These are phyloP conservation scores for Hoplodrina ambigua DNA, from an alignment of 2,888 invertebrate species.

Conservation along the genomic window DNA sequence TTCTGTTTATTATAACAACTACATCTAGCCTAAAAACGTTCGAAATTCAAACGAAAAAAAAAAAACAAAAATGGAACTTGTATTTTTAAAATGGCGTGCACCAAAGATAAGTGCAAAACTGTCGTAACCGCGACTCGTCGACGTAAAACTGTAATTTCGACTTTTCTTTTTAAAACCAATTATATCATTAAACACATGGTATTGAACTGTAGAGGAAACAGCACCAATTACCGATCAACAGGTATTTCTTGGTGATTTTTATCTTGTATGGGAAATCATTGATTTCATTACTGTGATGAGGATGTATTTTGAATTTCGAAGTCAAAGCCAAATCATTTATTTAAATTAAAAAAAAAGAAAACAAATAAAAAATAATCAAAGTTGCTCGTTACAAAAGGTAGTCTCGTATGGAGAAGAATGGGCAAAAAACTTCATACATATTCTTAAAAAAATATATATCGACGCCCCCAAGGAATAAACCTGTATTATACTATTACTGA, in stretches of 20 bases:
- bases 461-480: no score
- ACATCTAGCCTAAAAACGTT: neutral
- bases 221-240: constrained; percentile 49
- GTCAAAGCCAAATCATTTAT: no score
- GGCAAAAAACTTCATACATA: no score
- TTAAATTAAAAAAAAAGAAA: no score
- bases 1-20: neutral
- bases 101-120: constrained; percentile 66
- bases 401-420: no score
- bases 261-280: neutral
- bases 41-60: constrained; percentile 17
- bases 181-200: constrained; percentile 58
- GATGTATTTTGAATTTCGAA: constrained; percentile 1
- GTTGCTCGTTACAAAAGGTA: no score
- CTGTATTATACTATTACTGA: no score
- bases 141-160: constrained; percentile 47
- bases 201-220: constrained; percentile 50
- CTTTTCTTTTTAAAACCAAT: constrained; percentile 58
- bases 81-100: constrained; percentile 43
- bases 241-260: constrained; percentile 22
- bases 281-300: neutral
- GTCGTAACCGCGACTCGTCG: constrained; percentile 61
- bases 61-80: neutral
- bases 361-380: no score
- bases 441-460: no score